These are phyloP conservation scores for Enteromius unitaeniatus DNA, from an alignment of 2,797 vertebrate species.

Conservation along the genomic window DNA sequence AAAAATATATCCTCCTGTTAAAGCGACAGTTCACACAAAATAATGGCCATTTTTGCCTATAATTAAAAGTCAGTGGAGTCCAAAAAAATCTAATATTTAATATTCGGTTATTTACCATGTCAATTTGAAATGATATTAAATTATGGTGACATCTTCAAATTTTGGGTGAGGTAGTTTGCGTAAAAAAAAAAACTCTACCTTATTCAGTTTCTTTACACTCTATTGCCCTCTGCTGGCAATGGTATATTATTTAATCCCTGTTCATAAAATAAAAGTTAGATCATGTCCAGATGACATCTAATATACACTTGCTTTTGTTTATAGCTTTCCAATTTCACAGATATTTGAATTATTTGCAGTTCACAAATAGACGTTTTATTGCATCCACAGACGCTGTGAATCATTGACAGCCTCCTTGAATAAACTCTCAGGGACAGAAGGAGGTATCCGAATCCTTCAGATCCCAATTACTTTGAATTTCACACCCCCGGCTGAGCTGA, in stretches of 20 bases:
- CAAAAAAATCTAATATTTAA: not conserved
- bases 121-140: not conserved
- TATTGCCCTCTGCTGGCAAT: conserved; percentile 31
- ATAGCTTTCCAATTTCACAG: not conserved
- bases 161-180: not conserved
- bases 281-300: not conserved
- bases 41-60: not conserved
- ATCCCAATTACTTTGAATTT: conserved; percentile 37
- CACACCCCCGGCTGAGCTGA: conserved; percentile 22
- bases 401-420: conserved; percentile 3
- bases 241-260: not conserved
- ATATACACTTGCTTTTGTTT: not conserved
- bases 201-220: not conserved
- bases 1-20: not conserved
- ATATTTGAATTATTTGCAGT: not conserved
- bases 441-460: conserved; percentile 21
- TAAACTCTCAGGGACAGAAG: not conserved
- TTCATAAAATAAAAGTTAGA: not conserved
- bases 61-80: not conserved
- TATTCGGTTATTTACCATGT: not conserved
- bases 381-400: not conserved
- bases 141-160: not conserved
- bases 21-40: not conserved
- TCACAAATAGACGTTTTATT: not conserved
- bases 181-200: not conserved